A percentile compares a stretch with the other conserved stretches of the same genome.
Conservation (phyloP, 1,140 invertebrate genomes). For the Anastrepha ludens region DNA sequence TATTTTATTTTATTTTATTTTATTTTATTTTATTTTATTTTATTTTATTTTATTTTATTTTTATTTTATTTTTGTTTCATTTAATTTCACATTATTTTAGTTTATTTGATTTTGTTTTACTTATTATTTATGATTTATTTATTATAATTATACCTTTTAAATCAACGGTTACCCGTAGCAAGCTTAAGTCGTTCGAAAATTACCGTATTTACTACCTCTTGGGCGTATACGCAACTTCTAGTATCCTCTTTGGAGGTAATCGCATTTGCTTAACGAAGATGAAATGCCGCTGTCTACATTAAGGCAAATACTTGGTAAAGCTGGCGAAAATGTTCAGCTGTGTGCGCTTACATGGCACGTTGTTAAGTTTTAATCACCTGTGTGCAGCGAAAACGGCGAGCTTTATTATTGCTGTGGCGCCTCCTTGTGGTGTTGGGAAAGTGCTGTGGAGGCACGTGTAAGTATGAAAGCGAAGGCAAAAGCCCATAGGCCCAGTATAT, state of each 20-base stretch:
- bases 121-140: too few relatives aligned
- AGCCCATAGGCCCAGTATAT: not conserved
- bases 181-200: too few relatives aligned
- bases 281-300: not conserved
- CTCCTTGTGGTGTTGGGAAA: not conserved
- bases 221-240: not conserved
- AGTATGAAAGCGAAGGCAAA: not conserved
- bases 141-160: too few relatives aligned
- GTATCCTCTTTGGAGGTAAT: not conserved
- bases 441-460: not conserved
- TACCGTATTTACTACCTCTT: not conserved
- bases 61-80: too few relatives aligned
- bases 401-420: not conserved
- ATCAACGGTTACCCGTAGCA: too few relatives aligned
- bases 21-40: too few relatives aligned
- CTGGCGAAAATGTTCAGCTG: not conserved
- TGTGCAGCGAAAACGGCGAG: not conserved
- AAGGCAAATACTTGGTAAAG: not conserved
- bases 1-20: too few relatives aligned
- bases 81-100: too few relatives aligned
- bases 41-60: too few relatives aligned
- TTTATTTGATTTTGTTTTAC: too few relatives aligned
- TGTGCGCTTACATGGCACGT: not conserved
- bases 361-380: constrained; percentile 12
- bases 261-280: constrained; percentile 22